These are phyloP conservation scores for Noctua janthe DNA, from an alignment of 2,888 invertebrate species.

Conservation along the genomic window DNA sequence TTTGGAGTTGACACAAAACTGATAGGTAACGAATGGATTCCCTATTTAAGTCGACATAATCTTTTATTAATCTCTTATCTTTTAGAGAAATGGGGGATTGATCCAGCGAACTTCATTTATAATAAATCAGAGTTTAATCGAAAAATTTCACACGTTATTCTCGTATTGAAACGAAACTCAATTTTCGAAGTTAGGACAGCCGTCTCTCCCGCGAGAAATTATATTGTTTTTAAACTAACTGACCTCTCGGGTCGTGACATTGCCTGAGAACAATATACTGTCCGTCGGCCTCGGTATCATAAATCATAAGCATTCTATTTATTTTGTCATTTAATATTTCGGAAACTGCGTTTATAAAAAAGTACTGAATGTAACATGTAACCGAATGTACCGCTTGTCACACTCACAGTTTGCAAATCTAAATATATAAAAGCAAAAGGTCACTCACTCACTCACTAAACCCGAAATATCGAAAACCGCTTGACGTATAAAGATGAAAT, in stretches of 20 bases:
- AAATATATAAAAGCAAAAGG: too few species aligned
- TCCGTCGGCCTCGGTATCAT: slow-evolving; percentile 4
- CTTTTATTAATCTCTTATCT: slow-evolving; percentile 37
- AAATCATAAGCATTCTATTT: slow-evolving; percentile 26
- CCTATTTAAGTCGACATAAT: slow-evolving; percentile 21
- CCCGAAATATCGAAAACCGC: too few species aligned
- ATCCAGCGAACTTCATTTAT: slow-evolving; percentile 20
- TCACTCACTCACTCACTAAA: too few species aligned
- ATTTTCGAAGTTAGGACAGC: slow-evolving; percentile 64
- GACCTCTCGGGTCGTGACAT: slow-evolving; percentile 36
- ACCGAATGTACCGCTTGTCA: neutral
- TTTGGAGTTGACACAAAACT: slow-evolving; percentile 17
- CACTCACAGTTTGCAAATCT: too few species aligned
- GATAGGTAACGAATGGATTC: slow-evolving; percentile 26
- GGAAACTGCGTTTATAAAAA: neutral
- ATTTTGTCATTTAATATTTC: slow-evolving; percentile 1
- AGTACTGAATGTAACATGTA: neutral
- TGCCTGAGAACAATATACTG: neutral
- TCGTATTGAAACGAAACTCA: slow-evolving; percentile 54
- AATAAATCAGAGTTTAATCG: slow-evolving; percentile 51
- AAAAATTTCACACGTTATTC: slow-evolving; percentile 48
- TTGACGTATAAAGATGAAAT: too few species aligned
- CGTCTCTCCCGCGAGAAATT: slow-evolving; percentile 62
- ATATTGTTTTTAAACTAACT: slow-evolving; percentile 61
- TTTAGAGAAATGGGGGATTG: slow-evolving; percentile 10